These are phyloP conservation scores for Xestia xanthographa DNA, from an alignment of 2,888 invertebrate species.

Conservation along the genomic window DNA sequence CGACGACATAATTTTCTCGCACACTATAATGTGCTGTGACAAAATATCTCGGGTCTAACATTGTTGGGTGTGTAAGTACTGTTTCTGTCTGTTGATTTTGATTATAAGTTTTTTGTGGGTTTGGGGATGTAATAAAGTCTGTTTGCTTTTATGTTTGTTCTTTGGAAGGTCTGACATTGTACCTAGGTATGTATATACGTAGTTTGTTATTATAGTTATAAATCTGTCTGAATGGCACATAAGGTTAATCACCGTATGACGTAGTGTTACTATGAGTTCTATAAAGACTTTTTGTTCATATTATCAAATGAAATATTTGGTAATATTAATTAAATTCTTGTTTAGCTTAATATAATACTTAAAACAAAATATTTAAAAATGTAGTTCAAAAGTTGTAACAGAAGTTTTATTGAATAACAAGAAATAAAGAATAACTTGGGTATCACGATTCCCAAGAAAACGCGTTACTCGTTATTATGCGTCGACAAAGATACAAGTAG, in stretches of 20 bases:
- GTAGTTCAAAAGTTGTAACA: not conserved
- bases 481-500: no score
- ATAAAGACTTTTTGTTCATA: not conserved
- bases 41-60: not conserved
- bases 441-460: no score
- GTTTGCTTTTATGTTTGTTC: constrained; percentile 3
- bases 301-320: no score
- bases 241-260: not conserved
- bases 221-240: not conserved
- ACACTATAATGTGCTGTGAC: constrained; percentile 26
- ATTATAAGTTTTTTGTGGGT: constrained; percentile 13
- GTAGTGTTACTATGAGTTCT: not conserved
- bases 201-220: not conserved
- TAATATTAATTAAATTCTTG: no score
- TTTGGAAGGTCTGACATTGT: not conserved
- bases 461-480: no score
- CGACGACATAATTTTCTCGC: constrained; percentile 10
- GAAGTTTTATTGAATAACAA: not conserved
- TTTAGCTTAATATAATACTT: no score
- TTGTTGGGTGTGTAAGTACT: not conserved
- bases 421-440: no score
- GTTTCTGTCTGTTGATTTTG: constrained; percentile 20
- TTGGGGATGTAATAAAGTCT: constrained; percentile 5
- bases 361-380: no score
- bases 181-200: no score